Conservation (phyloP, 2,888 invertebrate species). For the Drosophila helvetica region DNA sequence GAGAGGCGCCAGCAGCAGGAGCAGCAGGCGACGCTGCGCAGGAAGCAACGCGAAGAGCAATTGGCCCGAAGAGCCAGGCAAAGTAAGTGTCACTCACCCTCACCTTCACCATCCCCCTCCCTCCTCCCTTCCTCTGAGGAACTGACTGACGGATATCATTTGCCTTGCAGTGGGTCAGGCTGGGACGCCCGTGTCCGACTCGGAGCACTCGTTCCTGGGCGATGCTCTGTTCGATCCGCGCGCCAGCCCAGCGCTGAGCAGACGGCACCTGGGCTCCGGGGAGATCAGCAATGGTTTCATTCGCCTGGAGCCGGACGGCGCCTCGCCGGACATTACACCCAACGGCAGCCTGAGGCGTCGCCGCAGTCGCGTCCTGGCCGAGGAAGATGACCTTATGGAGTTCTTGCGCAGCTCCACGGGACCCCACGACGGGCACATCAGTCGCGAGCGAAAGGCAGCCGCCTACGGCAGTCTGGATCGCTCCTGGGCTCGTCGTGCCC, state of each 20-base stretch:
- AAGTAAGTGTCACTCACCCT: conserved; percentile 83
- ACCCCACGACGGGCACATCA: conserved; percentile 86
- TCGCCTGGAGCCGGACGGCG: conserved; percentile 79
- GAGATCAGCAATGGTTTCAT: conserved; percentile 76
- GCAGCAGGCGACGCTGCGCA: conserved; percentile 92
- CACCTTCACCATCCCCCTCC: too few species aligned
- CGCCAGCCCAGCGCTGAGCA: conserved; percentile 88
- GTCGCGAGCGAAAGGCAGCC: conserved; percentile 88
- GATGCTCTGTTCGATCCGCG: conserved; percentile 92
- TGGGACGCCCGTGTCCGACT: conserved; percentile 89
- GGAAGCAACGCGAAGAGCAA: conserved; percentile 90
- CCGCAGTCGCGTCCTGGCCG: conserved; percentile 91
- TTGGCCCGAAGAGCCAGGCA: conserved; percentile 87
- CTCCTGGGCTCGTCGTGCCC: conserved; percentile 93
- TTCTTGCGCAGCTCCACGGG: conserved; percentile 92
- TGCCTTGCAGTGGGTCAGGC: conserved; percentile 86
- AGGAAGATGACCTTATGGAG: conserved; percentile 94
- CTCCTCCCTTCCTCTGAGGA: background rate
- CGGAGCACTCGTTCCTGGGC: conserved; percentile 89
- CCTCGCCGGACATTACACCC: conserved; percentile 90
- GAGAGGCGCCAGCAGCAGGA: conserved; percentile 92
- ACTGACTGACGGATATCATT: background rate
- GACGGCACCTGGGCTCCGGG: conserved; percentile 87
- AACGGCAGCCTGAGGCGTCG: conserved; percentile 93
- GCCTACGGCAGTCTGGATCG: conserved; percentile 94